These are phyloP conservation scores for Sebastes kiyomatsui DNA, from an alignment of 2,797 vertebrate genomes.

Conservation along the genomic window DNA sequence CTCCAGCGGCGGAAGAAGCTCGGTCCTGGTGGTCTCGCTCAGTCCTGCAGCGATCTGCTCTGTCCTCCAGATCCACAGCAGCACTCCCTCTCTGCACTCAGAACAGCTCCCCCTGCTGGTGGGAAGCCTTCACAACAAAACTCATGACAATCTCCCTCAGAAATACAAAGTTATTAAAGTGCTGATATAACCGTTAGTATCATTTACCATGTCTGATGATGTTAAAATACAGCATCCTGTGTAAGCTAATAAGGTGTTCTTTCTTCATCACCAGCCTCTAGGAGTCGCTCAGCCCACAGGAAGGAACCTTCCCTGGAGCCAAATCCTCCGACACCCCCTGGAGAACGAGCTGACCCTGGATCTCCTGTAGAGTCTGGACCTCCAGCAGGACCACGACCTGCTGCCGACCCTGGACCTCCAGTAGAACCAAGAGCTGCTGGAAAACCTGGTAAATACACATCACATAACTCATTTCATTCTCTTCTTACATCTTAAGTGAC, in stretches of 20 bases:
- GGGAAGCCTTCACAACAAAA: background rate
- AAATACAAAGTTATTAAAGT: background rate
- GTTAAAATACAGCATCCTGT: too few relatives aligned
- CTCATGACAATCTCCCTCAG: background rate
- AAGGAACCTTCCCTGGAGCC: background rate
- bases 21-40: background rate
- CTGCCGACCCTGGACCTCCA: background rate
- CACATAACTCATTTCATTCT: background rate
- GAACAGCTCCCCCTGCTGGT: conserved; percentile 38
- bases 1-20: conserved; percentile 40
- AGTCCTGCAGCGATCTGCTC: conserved; percentile 27
- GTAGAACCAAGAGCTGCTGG: background rate
- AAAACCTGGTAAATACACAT: conserved; percentile 29
- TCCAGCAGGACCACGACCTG: background rate
- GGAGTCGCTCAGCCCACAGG: conserved; percentile 21
- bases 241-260: background rate
- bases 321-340: background rate
- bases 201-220: too few relatives aligned
- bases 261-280: conserved; percentile 2
- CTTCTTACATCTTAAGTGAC: background rate
- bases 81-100: background rate
- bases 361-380: background rate
- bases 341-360: background rate
- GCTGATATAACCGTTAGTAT: too few relatives aligned
- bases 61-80: conserved; percentile 3